phyloP scores from a whole-genome alignment of 1,140 invertebrate species.

The Drosophila hydei region DNA sequence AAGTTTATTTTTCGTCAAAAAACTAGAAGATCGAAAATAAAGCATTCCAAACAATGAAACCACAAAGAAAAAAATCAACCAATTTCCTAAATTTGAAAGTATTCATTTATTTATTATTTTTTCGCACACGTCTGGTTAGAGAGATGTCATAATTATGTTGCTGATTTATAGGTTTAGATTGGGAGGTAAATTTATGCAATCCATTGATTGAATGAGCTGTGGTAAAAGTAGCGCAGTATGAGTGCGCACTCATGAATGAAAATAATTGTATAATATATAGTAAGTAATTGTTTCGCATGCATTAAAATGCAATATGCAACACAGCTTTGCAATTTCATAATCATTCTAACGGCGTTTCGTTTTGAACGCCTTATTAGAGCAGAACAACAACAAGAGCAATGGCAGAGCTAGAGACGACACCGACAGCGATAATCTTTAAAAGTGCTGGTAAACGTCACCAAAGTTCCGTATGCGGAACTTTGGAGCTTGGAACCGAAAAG shows the following conservation, averaged over 20 bases:
- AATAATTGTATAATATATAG: slow-evolving; percentile 70
- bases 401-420: slow-evolving; percentile 11
- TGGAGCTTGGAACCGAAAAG: slow-evolving; percentile 10
- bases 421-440: not conserved
- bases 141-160: slow-evolving; percentile 56
- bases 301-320: slow-evolving; percentile 54
- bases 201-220: slow-evolving; percentile 9
- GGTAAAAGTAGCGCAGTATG: slow-evolving; percentile 9
- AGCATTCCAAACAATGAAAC: slow-evolving; percentile 59
- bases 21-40: slow-evolving; percentile 46
- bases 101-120: slow-evolving; percentile 27
- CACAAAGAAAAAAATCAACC: slow-evolving; percentile 33
- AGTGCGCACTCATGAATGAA: slow-evolving; percentile 44
- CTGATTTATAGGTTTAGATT: slow-evolving; percentile 20
- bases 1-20: slow-evolving; percentile 49
- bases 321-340: slow-evolving; percentile 64
- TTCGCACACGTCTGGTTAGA: slow-evolving; percentile 15
- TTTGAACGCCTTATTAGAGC: slow-evolving; percentile 64
- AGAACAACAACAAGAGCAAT: slow-evolving; percentile 49
- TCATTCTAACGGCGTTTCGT: slow-evolving; percentile 62
- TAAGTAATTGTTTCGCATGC: slow-evolving; percentile 48
- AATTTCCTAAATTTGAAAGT: slow-evolving; percentile 50
- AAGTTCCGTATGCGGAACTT: slow-evolving; percentile 8
- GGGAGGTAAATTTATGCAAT: slow-evolving; percentile 63
- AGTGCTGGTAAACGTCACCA: slow-evolving; percentile 18